Base-by-base conservation (phyloP, 2,113 vertebrate species). In the Melanotaenia duboulayi region DNA sequence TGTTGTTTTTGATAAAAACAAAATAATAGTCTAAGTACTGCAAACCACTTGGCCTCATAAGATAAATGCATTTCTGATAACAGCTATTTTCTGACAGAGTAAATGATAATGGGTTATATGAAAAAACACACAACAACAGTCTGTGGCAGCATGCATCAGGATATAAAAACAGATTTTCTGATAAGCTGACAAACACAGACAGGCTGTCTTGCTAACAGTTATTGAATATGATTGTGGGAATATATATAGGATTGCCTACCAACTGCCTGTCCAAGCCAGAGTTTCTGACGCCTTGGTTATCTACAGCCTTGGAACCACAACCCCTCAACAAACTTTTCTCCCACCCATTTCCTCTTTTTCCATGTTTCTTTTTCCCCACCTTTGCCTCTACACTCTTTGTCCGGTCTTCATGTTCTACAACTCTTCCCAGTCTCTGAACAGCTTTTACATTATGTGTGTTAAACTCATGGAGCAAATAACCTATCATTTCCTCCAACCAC, bases 271-370 rank as follows among this genome's bases (percentile, higher is more conserved):
- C 28, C 28, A 28, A 73, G 78, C 67, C 49, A 23, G 72, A 79
- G 68, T 80, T 68, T 80, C 87, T 74, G 86, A 89, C 87, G 88
- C 89, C 89, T 67, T 28, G 50, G 83, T 78, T 90, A 91, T 92
- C 88, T 89, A 23, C 77, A 81, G 72, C 67, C 70, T 50, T 66
- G 75, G 68, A 66, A 71, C 50, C 65, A 73, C 74, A 71, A 66
- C 32, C 52, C 42, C 11, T 59, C 49, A 55, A 78, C 48, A 65
- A 39, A 65, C 56, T 52, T 51, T 54, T 55, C 64, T 72, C 48
- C 54, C 55, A 44, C 44, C 65, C 46, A 70, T 78, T 86, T 74
- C 87, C 76, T 82, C 71, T 71, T 28, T 46, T 62, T 54, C 50
- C 28, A 54, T 42, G 9, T 63, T 83, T 58, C 32, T 52, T 76